phyloP scores from a whole-genome alignment of 30 jellyfish, hydroid and myxozoan species.

The Pelagia noctiluca region DNA sequence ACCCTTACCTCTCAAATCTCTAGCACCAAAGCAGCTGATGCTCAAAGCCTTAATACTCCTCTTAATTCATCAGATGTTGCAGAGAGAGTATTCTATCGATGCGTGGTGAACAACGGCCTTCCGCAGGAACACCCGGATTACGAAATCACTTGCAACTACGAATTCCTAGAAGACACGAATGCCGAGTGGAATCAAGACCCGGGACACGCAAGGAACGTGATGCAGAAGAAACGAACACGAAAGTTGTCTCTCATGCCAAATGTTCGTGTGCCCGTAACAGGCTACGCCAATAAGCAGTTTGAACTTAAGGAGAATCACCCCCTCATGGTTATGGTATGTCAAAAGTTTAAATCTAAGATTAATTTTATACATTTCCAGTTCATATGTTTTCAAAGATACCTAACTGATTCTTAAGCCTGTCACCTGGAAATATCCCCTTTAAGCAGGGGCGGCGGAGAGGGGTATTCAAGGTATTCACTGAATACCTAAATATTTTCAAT shows the following conservation, averaged over 20 bases:
- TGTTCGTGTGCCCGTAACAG: constrained; percentile 75
- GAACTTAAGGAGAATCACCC: constrained; percentile 94
- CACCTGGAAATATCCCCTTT: too few species aligned
- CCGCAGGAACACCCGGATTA: constrained; percentile 96
- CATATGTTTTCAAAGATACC: too few species aligned
- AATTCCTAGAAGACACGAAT: constrained; percentile 90
- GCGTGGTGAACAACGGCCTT: constrained; percentile 90
- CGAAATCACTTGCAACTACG: constrained; percentile 93
- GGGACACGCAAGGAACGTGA: constrained; percentile 17
- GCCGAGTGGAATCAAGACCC: constrained; percentile 96
- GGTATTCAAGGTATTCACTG: too few species aligned
- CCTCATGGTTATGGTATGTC: constrained; percentile 85
- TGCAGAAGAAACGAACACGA: constrained; percentile 8
- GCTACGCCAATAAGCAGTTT: constrained; percentile 79
- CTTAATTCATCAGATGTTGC: constrained; percentile 90
- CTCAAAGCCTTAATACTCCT: too few species aligned
- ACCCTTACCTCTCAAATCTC: too few species aligned
- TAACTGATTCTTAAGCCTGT: too few species aligned
- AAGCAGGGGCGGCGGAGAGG: too few species aligned
- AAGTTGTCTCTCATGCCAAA: constrained; percentile 19
- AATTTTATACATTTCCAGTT: not conserved
- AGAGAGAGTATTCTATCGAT: constrained; percentile 89
- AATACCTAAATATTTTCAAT: too few species aligned
- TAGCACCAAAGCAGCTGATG: too few species aligned
- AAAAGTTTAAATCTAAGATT: not conserved